Evolutionary conservation across 2,888 invertebrate genomes (phyloP), one percentile per base, ranked within the genome.

Genomic region (Drosophila conformis): DNA sequence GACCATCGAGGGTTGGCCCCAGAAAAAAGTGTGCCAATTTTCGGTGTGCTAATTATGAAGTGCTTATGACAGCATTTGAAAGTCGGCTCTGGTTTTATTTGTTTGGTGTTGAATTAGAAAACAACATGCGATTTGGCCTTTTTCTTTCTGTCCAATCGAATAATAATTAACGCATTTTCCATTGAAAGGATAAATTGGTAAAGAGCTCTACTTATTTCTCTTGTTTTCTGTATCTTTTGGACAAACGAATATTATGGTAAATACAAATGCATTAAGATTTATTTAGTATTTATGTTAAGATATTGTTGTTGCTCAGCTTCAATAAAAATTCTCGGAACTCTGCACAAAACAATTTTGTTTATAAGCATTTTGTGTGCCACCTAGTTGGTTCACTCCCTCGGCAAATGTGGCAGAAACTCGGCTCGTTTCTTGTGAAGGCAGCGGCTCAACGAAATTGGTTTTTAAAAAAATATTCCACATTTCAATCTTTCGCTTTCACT

Each of bases 381-480:
- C 63, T 61, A 40, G 35, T 35, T 53, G 18, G 18, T 49, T 42
- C 52, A 21, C 31, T 58, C 40, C 52, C 29, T 21, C 36, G 10
- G 25, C 25, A 25, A 36, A n/a, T 46, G 42, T 31, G 35, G n/a
- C 35, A 56, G 57, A 69, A 57, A 68, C 61, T 56, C 42, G 38
- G 21, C 48, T 6, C 35, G 40, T 56, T 82, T 80, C 76, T 78
- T 71, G 69, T 71, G 62, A 18, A 1, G 2, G 65, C 64, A 70
- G 61, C 69, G 76, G 82, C 90, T 81, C 83, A 89, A 69, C 87
- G 82, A 91, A 91, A 91, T 91, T 91, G 91, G 87, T 91, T 91
- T 91, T 91, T 83, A 79, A 90, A 81, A 90, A 91, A 89, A 90
- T 91, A 82, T 90, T 91, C 85, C 86, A 85, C 83, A 86, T 83